A percentile compares a stretch with the other conserved stretches of the same genome.
Evolutionary conservation across 2,888 invertebrate genomes (phyloP).

Genomic region (Drosophila mimica): DNA sequence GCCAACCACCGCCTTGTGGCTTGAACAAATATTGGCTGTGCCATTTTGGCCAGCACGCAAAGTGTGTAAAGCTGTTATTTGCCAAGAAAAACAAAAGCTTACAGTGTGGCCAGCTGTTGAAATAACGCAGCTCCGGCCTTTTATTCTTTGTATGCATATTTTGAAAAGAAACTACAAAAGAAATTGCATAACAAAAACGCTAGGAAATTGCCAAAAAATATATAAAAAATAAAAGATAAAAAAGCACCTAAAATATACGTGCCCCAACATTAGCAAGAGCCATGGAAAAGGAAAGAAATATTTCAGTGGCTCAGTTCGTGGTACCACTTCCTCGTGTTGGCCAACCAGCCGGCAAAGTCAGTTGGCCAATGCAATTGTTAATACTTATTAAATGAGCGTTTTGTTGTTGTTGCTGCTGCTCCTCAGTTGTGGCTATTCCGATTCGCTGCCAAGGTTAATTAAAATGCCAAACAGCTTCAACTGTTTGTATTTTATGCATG

Average conservation of each 20-base stretch:
- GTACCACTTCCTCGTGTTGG: conserved; percentile 79
- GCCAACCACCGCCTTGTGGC: conserved; percentile 28
- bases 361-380: conserved; percentile 75
- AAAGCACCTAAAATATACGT: conserved; percentile 37
- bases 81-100: conserved; percentile 50
- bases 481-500: conserved; percentile 32
- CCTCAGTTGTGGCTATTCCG: conserved; percentile 40
- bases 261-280: conserved; percentile 39
- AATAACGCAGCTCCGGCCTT: conserved; percentile 34
- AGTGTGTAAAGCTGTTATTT: conserved; percentile 66
- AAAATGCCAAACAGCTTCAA: conserved; percentile 71
- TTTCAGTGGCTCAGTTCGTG: conserved; percentile 61
- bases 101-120: conserved; percentile 43
- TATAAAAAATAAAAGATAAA: conserved; percentile 21
- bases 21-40: conserved; percentile 54
- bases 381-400: conserved; percentile 45
- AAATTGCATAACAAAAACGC: conserved; percentile 59
- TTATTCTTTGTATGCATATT: conserved; percentile 45
- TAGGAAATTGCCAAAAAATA: conserved; percentile 65
- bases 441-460: conserved; percentile 80
- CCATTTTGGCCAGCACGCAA: conserved; percentile 49
- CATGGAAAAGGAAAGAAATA: conserved; percentile 58
- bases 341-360: conserved; percentile 79
- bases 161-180: conserved; percentile 34
- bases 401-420: conserved; percentile 34